These are phyloP conservation scores for Cydia fagiglandana DNA, from an alignment of 1,140 invertebrate species.

Conservation along the genomic window DNA sequence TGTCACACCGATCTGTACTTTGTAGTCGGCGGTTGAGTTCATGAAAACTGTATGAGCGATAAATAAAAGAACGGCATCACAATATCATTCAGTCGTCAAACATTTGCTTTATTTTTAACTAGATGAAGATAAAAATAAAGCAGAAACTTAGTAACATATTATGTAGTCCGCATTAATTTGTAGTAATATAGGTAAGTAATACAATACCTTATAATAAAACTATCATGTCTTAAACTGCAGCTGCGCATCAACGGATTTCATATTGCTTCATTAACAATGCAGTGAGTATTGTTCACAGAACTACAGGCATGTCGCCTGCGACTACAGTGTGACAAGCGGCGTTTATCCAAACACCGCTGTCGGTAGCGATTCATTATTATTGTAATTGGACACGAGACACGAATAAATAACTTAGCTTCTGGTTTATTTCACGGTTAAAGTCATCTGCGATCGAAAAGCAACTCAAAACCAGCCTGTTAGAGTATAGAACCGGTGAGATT, in stretches of 20 bases:
- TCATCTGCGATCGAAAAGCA: constrained; percentile 8
- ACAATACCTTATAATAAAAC: too few relatives aligned
- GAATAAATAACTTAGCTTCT: constrained; percentile 46
- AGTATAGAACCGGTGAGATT: background rate
- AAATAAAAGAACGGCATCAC: too few relatives aligned
- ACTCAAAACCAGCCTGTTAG: constrained; percentile 3
- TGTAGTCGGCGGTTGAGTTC: too few relatives aligned
- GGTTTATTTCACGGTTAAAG: constrained; percentile 11
- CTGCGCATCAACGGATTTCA: background rate
- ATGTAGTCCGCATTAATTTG: too few relatives aligned
- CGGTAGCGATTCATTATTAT: constrained; percentile 47
- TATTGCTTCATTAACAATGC: background rate
- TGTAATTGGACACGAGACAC: constrained; percentile 48
- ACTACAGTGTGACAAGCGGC: constrained; percentile 24
- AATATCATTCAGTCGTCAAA: too few relatives aligned
- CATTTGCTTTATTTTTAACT: too few relatives aligned
- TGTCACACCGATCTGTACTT: constrained; percentile 17
- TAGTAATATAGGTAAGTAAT: too few relatives aligned
- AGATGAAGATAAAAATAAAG: too few relatives aligned
- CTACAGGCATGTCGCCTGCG: background rate
- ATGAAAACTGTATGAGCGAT: too few relatives aligned
- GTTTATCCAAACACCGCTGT: constrained; percentile 36
- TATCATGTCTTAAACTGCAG: background rate
- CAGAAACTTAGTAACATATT: too few relatives aligned
- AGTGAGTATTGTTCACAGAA: background rate